A percentile compares a stretch with the other conserved stretches of the same genome.
Conservation (phyloP, 2,797 vertebrate species). For the Smutsia gigantea region DNA sequence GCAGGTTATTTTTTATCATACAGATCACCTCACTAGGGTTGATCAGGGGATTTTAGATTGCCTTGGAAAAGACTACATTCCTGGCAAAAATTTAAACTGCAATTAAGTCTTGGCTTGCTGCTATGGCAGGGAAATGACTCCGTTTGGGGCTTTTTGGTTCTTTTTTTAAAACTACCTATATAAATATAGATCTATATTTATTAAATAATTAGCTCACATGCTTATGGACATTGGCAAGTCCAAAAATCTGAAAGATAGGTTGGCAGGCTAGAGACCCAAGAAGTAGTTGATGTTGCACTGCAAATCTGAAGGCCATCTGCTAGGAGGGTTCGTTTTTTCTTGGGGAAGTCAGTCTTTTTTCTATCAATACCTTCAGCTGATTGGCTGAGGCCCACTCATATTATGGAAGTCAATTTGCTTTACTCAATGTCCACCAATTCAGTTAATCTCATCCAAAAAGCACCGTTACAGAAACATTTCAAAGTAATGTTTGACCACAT, state of each 20-base stretch:
- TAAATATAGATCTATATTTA: neutral
- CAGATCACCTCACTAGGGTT: neutral
- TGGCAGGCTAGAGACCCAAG: neutral
- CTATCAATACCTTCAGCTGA: neutral
- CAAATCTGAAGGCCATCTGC: neutral
- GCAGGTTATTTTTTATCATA: neutral
- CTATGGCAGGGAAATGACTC: neutral
- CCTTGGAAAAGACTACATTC: neutral
- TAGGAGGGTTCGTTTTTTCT: neutral
- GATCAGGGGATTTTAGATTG: neutral
- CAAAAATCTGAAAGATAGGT: neutral
- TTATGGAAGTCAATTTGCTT: neutral
- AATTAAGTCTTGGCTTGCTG: neutral
- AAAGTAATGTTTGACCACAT: neutral
- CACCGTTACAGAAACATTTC: neutral
- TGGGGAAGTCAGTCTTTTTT: neutral
- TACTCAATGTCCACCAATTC: neutral
- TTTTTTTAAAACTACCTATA: neutral
- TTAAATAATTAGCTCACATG: neutral
- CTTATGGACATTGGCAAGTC: neutral
- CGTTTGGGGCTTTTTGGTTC: neutral
- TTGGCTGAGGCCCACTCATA: neutral
- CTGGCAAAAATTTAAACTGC: neutral
- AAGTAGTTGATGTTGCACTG: neutral
- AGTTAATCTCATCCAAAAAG: neutral